Evolutionary conservation across 2,797 vertebrate species (phyloP), one percentile per base, ranked within the genome.

Genomic region (Vespertilio murinus): DNA sequence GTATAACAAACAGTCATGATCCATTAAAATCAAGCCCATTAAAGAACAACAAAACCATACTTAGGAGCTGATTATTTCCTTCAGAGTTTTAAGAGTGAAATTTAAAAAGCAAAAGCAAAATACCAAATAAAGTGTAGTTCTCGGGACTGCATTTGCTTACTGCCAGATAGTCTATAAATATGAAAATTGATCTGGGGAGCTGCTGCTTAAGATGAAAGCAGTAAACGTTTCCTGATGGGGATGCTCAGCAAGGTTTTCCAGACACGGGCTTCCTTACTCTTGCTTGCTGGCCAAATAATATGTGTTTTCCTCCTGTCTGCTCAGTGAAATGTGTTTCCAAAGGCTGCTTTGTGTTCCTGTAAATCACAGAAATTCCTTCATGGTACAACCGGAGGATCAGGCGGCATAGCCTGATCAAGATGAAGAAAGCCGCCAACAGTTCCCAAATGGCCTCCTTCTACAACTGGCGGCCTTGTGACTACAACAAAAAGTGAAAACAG

Each of bases 361-460:
- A 95, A 97, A 97, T 97, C 30, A 96, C 90, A 97, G 93, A 90
- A 96, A 97, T 96, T 97, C 95, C 97, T 97, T 64, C 52, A 56
- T 4, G 35, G 67, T 0, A 75, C n/a, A 90, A 67, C 47, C 73
- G 73, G 45, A 95, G 52, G 86, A 42, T 25, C 82, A 30, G 14
- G 95, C 28, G 91, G 0, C 1, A 18, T 85, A 14, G n/a, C 71
- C 47, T 49, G 56, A 90, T 47, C 74, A 82, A 83, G 54, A 47
- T 59, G 40, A 45, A 52, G 59, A 73, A 90, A 81, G 73, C 38
- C 30, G 23, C 40, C 42, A 45, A 28, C 12, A 12, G 52, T 49
- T n/a, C 38, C 70, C 35, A 81, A 7, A 42, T 22, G 61, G 52
- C 95, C 84, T 9, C 23, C 33, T 70, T 45, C 45, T 22, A 90